A percentile compares a stretch with the other conserved stretches of the same genome.
phyloP scores from a whole-genome alignment of 2,797 vertebrate genomes.

The Lerista edwardsae region DNA sequence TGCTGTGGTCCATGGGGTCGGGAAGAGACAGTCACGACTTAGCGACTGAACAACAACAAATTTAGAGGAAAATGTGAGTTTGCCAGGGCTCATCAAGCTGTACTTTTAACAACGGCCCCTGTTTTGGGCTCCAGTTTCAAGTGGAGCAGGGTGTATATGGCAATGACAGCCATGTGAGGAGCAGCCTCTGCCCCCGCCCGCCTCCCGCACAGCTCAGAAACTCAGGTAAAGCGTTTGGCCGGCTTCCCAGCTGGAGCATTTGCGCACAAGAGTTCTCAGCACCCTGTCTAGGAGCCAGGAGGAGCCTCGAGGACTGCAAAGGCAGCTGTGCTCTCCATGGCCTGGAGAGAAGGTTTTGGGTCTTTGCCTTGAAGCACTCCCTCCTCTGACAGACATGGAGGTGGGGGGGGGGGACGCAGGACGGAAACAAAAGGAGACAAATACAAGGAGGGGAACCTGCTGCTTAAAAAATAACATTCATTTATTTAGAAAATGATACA shows the following conservation, averaged over 20 bases:
- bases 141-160: neutral
- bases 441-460: neutral
- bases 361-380: neutral
- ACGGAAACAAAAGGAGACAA: neutral
- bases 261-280: neutral
- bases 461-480: constrained; percentile 5
- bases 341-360: neutral
- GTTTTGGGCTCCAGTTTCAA: neutral
- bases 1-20: too few species aligned
- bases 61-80: neutral
- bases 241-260: too few species aligned
- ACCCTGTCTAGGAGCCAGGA: neutral
- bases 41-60: too few species aligned
- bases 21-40: too few species aligned
- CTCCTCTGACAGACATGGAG: neutral
- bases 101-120: neutral
- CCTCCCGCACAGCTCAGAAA: too few species aligned
- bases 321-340: neutral
- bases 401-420: too few species aligned
- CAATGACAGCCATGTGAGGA: neutral
- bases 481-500: constrained; percentile 40
- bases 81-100: neutral
- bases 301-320: neutral
- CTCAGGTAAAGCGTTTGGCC: too few species aligned
- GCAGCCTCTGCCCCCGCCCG: too few species aligned